Conservation (phyloP, 2,888 invertebrate species). For the Eupeodes latifasciatus region DNA sequence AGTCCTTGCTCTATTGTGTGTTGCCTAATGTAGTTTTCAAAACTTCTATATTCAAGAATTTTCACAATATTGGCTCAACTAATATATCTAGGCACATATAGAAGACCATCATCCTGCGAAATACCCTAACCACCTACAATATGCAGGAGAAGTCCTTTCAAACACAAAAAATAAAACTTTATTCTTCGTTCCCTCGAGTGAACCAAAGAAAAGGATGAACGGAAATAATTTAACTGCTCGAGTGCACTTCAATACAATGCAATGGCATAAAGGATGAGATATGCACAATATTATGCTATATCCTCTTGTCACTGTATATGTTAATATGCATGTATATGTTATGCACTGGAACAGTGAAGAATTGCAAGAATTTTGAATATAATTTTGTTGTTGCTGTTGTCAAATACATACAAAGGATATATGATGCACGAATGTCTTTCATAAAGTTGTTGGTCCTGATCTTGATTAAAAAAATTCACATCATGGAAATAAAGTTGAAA, state of each 20-base stretch:
- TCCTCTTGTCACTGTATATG: neutral
- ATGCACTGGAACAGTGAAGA: no score
- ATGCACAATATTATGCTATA: conserved; percentile 3
- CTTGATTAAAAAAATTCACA: no score
- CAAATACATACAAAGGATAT: no score
- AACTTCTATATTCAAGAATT: conserved; percentile 12
- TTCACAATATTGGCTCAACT: conserved; percentile 23
- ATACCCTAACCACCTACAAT: neutral
- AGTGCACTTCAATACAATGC: conserved; percentile 28
- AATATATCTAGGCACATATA: neutral
- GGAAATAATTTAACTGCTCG: conserved; percentile 30
- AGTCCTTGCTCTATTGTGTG: neutral
- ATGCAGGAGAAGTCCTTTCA: neutral
- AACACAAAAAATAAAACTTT: neutral
- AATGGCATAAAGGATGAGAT: neutral
- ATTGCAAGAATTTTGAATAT: no score
- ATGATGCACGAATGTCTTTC: no score
- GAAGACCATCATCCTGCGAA: neutral
- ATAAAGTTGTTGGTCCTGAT: no score
- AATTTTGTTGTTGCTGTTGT: no score
- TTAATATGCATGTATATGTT: neutral
- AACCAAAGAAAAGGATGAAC: conserved; percentile 10
- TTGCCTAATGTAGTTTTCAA: conserved; percentile 16
- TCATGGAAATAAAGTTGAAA: no score
- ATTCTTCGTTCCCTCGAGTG: neutral